Evolutionary conservation across 2,797 vertebrate species (phyloP), one percentile per base, ranked within the genome.

Genomic region (Lutra lutra): DNA sequence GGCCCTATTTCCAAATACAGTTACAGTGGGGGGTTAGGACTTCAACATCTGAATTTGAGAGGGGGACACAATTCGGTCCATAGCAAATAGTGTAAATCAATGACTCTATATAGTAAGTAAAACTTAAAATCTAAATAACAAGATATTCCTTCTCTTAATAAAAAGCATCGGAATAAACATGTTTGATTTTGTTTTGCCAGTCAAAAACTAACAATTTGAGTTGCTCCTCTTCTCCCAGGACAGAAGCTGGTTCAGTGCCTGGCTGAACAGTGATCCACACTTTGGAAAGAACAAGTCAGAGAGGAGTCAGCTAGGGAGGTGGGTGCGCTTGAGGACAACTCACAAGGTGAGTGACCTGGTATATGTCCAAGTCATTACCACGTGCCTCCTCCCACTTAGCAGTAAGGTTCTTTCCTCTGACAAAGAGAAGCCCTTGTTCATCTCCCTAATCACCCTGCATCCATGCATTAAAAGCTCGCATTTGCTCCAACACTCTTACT

Each of bases 381-480:
- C 84, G 89, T 87, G 90, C 92, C 97, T 92, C 96, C 97, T 97
- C 97, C 97, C 85, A 92, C 95, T 97, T 87, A 84, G 90, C 96
- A 97, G 92, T 92, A 96, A 96, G 95, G 86, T 86, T 96, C 93
- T 97, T 96, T 89, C 97, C 96, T 97, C 96, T 94, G 92, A 97
- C 95, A 62, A 84, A 96, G 79, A 98, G 95, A 95, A 96, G 94
- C 94, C 94, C 95, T 93, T 97, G 86, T 86, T 97, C 96, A 94
- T 96, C 97, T 97, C 97, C 95, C 88, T 89, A 86, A 72, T 91
- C 96, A 93, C 93, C 40, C 87, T 92, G 93, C 70, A 70, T 3
- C 7, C 64, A 54, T 79, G 70, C 94, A 94, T 97, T 98, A 89
- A 96, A 98, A 96, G 93, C 95, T 98, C 96, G 97, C 91, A 95